phyloP scores from a whole-genome alignment of 2,113 vertebrate genomes.

The Cisticola juncidis region DNA sequence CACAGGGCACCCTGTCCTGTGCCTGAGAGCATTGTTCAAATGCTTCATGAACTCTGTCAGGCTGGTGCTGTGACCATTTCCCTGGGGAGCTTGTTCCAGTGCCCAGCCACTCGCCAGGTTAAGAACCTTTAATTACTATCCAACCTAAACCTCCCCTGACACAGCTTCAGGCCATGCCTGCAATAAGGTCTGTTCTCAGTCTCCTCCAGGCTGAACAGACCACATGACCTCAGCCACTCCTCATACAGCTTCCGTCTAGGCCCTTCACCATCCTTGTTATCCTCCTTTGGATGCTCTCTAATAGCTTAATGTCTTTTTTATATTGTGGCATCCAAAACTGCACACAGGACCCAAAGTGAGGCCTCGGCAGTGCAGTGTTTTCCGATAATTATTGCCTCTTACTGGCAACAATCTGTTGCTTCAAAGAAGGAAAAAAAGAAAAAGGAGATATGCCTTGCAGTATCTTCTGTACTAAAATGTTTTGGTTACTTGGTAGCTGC shows the following conservation, averaged over 20 bases:
- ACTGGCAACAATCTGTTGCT: background rate
- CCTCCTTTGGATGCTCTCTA: background rate
- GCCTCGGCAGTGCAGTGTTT: background rate
- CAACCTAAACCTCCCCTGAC: background rate
- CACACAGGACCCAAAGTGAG: background rate
- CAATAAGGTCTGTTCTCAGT: background rate
- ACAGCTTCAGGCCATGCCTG: background rate
- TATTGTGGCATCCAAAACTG: background rate
- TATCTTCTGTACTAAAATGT: background rate
- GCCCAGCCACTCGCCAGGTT: background rate
- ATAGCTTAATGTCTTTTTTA: background rate
- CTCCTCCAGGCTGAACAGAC: background rate
- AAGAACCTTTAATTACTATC: background rate
- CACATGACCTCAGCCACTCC: background rate
- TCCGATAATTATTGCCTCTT: background rate
- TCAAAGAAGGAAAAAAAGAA: background rate
- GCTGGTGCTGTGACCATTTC: background rate
- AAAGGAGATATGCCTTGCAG: background rate
- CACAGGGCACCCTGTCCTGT: background rate
- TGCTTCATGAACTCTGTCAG: background rate
- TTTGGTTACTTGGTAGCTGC: background rate
- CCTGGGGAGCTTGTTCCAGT: background rate
- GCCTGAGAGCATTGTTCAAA: background rate
- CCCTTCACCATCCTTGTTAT: background rate
- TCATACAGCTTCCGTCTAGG: fast-evolving